Evolutionary conservation across 2,113 vertebrate genomes (phyloP), one percentile per base, ranked within the genome.

Genomic region (Xenopus borealis): DNA sequence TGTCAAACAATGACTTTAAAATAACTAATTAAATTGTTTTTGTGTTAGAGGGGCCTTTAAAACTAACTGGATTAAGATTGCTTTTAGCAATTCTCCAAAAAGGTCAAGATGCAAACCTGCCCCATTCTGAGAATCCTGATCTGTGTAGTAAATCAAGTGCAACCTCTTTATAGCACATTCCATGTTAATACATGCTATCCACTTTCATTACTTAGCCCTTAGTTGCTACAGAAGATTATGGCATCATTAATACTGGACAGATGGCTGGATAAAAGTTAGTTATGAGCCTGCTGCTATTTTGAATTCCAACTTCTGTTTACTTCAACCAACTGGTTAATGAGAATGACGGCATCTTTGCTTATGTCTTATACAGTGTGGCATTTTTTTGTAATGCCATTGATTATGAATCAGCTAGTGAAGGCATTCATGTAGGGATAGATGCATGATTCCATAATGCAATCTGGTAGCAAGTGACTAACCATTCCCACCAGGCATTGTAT

Each of bases 1-100:
- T 89, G 88, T 59, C 89, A 89, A 90, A 86, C 86, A 88, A 88
- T 83, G 80, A 85, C 86, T 86, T 86, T 84, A 82, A 82, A 69
- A 77, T 64, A 70, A 53, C 47, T 77, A 69, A 77, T 77, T 70
- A 57, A 64, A 33, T 67, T 18, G 23, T 64, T 57, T 63, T 27
- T 53, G 11, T 13, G 50, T 77, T 57, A 77, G 74, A 57, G 19
- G 16, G 14, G n/a, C 53, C 9, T 64, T 55, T 45, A 70, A 70
- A 77, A 20, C 18, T 46, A 77, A 20, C 18, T 46, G 18, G n/a
- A 53, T 52, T 69, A 19, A 40, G 33, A 40, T 50, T 50, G 58
- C 55, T 19, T 27, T 58, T 17, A 17, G 9, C 33, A 40, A 6
- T 6, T 9, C 8, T 40, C 33, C 6, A 16, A 58, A 58, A 58